Evolutionary conservation across 2,113 vertebrate species (phyloP).

Genomic region (Etia nguti): DNA sequence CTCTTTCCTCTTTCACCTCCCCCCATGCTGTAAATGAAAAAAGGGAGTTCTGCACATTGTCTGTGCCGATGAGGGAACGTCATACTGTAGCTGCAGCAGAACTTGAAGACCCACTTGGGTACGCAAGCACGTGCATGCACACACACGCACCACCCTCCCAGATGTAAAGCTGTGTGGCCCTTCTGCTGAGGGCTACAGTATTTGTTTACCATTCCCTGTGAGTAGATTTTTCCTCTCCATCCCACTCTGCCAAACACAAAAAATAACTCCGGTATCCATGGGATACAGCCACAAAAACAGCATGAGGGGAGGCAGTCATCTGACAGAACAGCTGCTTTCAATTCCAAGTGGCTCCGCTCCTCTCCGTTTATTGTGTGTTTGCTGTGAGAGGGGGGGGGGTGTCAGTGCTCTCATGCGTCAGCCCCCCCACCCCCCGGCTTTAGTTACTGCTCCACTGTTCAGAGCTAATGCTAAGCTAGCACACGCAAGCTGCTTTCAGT

Average conservation of each 20-base stretch:
- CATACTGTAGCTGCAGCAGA: constrained; percentile 9
- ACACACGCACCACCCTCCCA: constrained; percentile 3
- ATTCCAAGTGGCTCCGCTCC: constrained; percentile 58
- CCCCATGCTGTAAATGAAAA: constrained; percentile 15
- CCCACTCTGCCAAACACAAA: constrained; percentile 64
- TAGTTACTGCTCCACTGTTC: constrained; percentile 48
- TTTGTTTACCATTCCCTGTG: constrained; percentile 68
- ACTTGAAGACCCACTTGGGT: neutral
- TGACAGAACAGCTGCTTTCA: constrained; percentile 75
- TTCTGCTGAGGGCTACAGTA: constrained; percentile 55
- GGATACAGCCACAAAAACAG: constrained; percentile 71
- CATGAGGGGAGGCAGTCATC: constrained; percentile 54
- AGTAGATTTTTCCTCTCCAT: constrained; percentile 74
- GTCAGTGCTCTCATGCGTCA: constrained; percentile 49
- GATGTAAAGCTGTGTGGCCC: constrained; percentile 52
- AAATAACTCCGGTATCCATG: constrained; percentile 67
- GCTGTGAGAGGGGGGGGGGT: neutral
- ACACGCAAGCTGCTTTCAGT: constrained; percentile 17
- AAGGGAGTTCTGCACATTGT: neutral
- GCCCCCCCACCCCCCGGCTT: constrained; percentile 58
- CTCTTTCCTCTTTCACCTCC: neutral
- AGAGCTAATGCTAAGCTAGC: constrained; percentile 38
- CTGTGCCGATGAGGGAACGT: neutral
- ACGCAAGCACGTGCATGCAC: neutral
- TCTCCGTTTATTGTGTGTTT: constrained; percentile 13